Evolutionary conservation across 1,140 invertebrate species (phyloP).

Genomic region (Phortica variegata): DNA sequence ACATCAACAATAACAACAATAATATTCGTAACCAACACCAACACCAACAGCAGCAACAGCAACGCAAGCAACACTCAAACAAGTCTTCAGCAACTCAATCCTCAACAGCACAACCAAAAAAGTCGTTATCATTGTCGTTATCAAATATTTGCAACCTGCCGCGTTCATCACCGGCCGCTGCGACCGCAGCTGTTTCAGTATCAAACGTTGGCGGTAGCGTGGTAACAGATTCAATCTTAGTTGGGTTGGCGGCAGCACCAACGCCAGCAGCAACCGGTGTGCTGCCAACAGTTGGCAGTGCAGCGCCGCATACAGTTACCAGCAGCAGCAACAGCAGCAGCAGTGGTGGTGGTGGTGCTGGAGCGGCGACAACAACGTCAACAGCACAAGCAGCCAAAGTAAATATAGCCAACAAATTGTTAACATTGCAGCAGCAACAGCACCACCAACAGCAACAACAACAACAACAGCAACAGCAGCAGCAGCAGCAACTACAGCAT

Average conservation of each 20-base stretch:
- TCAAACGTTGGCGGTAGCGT: constrained; percentile 37
- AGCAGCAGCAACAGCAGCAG: constrained; percentile 16
- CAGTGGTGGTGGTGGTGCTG: constrained; percentile 8
- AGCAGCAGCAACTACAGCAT: constrained; percentile 9
- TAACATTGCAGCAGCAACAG: constrained; percentile 26
- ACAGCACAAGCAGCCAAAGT: background rate
- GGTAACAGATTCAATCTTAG: constrained; percentile 21
- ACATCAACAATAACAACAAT: constrained; percentile 32
- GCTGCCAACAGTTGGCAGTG: constrained; percentile 33
- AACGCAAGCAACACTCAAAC: constrained; percentile 12
- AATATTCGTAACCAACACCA: constrained; percentile 10
- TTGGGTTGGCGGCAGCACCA: constrained; percentile 13
- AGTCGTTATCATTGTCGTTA: constrained; percentile 23
- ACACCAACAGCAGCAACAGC: constrained; percentile 15
- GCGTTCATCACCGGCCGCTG: constrained; percentile 50
- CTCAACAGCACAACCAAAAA: constrained; percentile 6
- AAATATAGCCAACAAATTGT: background rate
- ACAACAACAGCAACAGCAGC: constrained; percentile 7
- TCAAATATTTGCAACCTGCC: constrained; percentile 50
- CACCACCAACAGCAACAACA: constrained; percentile 18
- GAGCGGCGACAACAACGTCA: background rate
- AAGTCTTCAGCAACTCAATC: constrained; percentile 19
- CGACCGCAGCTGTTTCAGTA: constrained; percentile 51
- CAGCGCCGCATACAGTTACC: no score
- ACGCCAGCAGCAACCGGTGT: constrained; percentile 32